Conservation (phyloP, 2,888 invertebrate genomes). For the Agrochola circellaris region DNA sequence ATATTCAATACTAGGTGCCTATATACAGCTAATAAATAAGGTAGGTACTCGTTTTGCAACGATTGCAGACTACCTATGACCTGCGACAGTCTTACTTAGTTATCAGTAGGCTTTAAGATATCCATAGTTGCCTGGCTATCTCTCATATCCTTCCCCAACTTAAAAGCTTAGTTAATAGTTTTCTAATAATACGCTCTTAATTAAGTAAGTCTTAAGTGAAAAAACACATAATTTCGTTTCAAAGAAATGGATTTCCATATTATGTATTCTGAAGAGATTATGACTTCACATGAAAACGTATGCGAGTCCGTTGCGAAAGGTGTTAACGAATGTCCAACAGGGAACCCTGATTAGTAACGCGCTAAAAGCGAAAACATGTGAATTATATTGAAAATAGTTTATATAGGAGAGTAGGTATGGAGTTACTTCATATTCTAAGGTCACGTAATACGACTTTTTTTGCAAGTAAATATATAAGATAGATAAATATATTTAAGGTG, state of each 20-base stretch:
- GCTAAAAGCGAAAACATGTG: constrained; percentile 89
- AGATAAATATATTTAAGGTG: neutral
- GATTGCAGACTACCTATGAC: neutral
- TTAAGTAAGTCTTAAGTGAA: too few relatives aligned
- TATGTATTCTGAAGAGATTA: constrained; percentile 40
- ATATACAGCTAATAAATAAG: neutral
- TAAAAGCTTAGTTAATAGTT: neutral
- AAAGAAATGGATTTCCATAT: constrained; percentile 28
- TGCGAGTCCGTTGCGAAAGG: constrained; percentile 75
- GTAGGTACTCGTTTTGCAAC: neutral
- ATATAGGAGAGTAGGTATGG: constrained; percentile 41
- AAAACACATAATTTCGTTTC: neutral
- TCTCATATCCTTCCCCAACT: neutral
- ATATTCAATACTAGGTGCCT: neutral
- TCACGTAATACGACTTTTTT: constrained; percentile 50
- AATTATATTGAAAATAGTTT: constrained; percentile 77
- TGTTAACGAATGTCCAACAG: constrained; percentile 76
- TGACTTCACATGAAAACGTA: constrained; percentile 55
- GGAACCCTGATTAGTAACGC: constrained; percentile 79
- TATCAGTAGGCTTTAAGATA: neutral
- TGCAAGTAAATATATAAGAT: neutral
- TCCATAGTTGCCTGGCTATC: neutral
- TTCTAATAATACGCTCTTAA: neutral
- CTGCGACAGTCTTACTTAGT: neutral
- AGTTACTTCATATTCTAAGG: constrained; percentile 73